A percentile compares a stretch with the other conserved stretches of the same genome.
Evolutionary conservation across 1,140 invertebrate genomes (phyloP).

Genomic region (Drosophila miranda): DNA sequence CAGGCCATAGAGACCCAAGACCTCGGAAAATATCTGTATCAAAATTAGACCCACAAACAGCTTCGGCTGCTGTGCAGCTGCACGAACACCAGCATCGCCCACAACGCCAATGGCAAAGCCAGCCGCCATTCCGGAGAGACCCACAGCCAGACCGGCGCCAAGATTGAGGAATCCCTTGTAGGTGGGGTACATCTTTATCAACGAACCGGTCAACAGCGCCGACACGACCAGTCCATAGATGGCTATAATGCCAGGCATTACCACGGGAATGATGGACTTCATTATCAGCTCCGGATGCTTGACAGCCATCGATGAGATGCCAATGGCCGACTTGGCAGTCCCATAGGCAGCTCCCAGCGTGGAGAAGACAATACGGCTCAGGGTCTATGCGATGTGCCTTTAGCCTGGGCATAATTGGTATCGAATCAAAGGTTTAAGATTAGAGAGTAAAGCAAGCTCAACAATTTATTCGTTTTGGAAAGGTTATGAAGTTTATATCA

Average conservation of each 20-base stretch:
- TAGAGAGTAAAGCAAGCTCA: too few relatives aligned
- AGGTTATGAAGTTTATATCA: too few relatives aligned
- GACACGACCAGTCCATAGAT: conserved; percentile 97
- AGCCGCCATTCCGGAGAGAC: conserved; percentile 94
- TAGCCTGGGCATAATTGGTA: too few relatives aligned
- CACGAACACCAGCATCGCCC: conserved; percentile 95
- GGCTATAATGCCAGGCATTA: conserved; percentile 71
- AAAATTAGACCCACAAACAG: conserved; percentile 98
- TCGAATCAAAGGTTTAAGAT: neutral
- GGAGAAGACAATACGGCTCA: conserved; percentile 92
- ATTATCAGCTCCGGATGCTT: conserved; percentile 69
- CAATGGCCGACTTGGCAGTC: conserved; percentile 61
- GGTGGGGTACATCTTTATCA: conserved; percentile 83
- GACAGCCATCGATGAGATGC: conserved; percentile 59
- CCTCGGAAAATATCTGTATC: conserved; percentile 98
- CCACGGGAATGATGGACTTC: conserved; percentile 72
- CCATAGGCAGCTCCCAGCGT: conserved; percentile 63
- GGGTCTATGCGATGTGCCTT: too few relatives aligned
- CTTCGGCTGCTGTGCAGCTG: conserved; percentile 95
- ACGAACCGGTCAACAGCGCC: conserved; percentile 92
- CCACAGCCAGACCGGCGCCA: conserved; percentile 94
- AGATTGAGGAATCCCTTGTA: conserved; percentile 93
- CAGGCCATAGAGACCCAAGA: conserved; percentile 96
- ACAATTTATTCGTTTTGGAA: too few relatives aligned
- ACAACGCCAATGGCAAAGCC: conserved; percentile 97